Conservation (phyloP, 2,797 vertebrate species). For the Aulostomus chinensis region DNA sequence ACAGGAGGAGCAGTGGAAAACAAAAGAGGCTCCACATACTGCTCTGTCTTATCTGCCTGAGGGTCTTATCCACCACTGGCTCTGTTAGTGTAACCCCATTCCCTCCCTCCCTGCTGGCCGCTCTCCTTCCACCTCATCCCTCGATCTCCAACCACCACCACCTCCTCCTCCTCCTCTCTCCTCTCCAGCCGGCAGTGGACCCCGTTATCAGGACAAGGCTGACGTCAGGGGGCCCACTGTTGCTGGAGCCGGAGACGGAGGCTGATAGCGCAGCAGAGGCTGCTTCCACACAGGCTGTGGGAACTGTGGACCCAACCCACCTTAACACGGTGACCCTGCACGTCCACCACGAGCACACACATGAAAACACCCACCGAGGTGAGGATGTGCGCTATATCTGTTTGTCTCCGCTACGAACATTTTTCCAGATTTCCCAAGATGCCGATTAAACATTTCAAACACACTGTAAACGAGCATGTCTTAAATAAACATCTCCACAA, state of each 20-base stretch:
- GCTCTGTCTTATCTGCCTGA: constrained; percentile 80
- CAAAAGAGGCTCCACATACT: constrained; percentile 81
- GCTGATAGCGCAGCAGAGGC: constrained; percentile 74
- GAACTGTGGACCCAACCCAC: constrained; percentile 70
- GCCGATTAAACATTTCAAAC: neutral
- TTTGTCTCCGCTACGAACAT: neutral
- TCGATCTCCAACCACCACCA: constrained; percentile 54
- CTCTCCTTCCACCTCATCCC: constrained; percentile 69
- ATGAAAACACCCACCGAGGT: constrained; percentile 29
- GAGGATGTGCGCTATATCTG: constrained; percentile 1
- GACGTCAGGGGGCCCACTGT: constrained; percentile 81
- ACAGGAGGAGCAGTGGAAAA: constrained; percentile 80
- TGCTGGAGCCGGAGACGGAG: constrained; percentile 79
- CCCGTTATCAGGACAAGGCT: constrained; percentile 79
- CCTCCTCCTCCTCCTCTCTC: neutral
- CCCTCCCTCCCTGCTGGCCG: constrained; percentile 46
- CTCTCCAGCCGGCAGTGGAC: constrained; percentile 51
- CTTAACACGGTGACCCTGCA: constrained; percentile 62
- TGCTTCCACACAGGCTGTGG: constrained; percentile 77
- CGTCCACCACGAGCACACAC: constrained; percentile 59
- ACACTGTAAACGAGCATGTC: neutral
- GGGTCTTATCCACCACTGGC: constrained; percentile 79
- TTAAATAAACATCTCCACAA: constrained; percentile 21
- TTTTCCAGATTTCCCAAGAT: neutral
- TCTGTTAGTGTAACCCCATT: constrained; percentile 85